A percentile compares a stretch with the other conserved stretches of the same genome.
Conservation (phyloP, 1,140 invertebrate species). For the Brachionus paranguensis region DNA sequence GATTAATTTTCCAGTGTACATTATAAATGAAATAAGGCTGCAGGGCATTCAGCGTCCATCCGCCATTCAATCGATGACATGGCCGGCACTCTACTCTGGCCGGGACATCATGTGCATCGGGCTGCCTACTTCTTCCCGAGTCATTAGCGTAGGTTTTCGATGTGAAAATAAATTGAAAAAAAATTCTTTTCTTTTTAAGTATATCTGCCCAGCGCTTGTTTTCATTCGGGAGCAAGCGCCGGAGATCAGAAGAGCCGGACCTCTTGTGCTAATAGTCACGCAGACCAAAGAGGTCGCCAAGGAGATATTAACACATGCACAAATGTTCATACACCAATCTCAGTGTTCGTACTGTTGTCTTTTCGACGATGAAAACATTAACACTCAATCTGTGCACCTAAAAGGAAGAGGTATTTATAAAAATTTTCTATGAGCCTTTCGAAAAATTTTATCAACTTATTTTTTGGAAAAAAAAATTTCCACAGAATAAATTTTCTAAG, state of each 20-base stretch:
- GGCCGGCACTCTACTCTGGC: constrained; percentile 14
- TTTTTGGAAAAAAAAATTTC: too few relatives aligned
- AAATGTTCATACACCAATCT: constrained; percentile 36
- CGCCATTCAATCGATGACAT: constrained; percentile 28
- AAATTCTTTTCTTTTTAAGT: background rate
- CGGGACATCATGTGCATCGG: constrained; percentile 36
- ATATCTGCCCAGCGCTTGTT: constrained; percentile 21
- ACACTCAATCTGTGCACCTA: constrained; percentile 13
- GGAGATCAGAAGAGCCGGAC: background rate
- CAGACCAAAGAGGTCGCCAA: constrained; percentile 39
- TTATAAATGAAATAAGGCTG: constrained; percentile 11
- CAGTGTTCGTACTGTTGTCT: constrained; percentile 27
- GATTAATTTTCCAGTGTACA: constrained; percentile 24
- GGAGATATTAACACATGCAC: constrained; percentile 30
- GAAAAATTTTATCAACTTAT: too few relatives aligned
- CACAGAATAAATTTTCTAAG: too few relatives aligned
- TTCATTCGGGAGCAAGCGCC: constrained; percentile 11
- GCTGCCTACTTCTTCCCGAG: constrained; percentile 5
- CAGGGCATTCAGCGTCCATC: constrained; percentile 25
- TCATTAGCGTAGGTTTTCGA: background rate
- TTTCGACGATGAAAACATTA: constrained; percentile 34
- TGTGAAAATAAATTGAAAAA: too few relatives aligned
- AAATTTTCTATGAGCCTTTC: too few relatives aligned
- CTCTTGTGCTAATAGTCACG: constrained; percentile 17
- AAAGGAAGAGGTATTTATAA: background rate